phyloP scores from a whole-genome alignment of 2,888 invertebrate genomes.

The Mythimna loreyi region DNA sequence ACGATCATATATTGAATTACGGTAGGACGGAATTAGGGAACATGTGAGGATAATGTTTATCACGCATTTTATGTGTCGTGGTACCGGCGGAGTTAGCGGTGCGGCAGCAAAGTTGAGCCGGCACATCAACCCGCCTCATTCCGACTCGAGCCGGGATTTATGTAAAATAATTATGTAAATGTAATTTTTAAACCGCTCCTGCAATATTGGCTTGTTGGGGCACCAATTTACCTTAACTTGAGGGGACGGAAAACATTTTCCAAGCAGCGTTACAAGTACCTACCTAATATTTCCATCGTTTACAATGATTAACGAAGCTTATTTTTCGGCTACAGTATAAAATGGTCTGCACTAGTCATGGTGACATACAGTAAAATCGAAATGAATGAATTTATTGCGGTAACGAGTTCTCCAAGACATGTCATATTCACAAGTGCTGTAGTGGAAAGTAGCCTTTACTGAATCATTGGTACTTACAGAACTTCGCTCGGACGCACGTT shows the following conservation, averaged over 20 bases:
- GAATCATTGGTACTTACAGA: not conserved
- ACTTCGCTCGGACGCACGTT: not conserved
- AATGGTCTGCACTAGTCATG: too few species aligned
- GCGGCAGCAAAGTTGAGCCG: not conserved
- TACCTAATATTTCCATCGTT: not conserved
- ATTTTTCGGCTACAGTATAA: not conserved
- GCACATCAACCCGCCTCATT: not conserved
- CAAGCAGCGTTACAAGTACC: not conserved
- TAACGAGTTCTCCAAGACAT: not conserved
- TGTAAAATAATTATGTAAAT: constrained; percentile 37
- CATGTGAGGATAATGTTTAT: not conserved
- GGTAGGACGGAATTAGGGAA: not conserved
- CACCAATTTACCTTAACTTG: constrained; percentile 14
- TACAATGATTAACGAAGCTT: not conserved
- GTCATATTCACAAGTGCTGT: too few species aligned
- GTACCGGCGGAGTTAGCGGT: not conserved
- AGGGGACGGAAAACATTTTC: constrained; percentile 5
- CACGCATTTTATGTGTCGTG: not conserved
- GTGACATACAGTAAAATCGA: not conserved
- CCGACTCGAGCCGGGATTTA: constrained; percentile 12
- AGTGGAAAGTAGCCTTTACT: too few species aligned
- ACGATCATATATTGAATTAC: constrained; percentile 13
- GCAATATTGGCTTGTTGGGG: constrained; percentile 12
- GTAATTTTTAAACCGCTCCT: constrained; percentile 16
- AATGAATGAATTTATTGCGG: not conserved